Evolutionary conservation across 2,888 invertebrate species (phyloP), one percentile per base, ranked within the genome.

Genomic region (Junonia oenone): DNA sequence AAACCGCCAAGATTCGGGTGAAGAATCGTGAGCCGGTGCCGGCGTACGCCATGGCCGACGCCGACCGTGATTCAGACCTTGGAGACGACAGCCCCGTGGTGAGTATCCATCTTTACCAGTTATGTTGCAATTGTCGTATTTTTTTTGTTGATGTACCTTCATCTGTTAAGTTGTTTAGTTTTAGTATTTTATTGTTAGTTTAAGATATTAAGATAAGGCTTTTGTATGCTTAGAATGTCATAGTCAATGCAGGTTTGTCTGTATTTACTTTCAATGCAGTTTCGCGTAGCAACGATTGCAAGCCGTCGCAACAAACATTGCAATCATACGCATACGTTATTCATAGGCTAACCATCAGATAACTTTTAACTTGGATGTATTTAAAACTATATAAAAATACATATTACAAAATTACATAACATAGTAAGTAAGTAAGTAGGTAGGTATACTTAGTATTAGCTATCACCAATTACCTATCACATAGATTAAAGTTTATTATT

Each of bases 1-100:
- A 81, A 90, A 72, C 85, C 90, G 91, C 90, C 95, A 95, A 95
- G 93, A 95, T 95, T 95, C 94, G 95, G 92, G 94, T 95, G 89
- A 96, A 96, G 94, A 95, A 95, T 84, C 93, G 94, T 91, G 95
- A 95, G 81, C 95, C 95, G 90, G 93, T 95, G 87, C 95, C 95
- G 91, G 94, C 95, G 91, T 95, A 95, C 92, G 94, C 93, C 89
- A 95, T 95, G 95, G 95, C 90, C 81, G 90, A 90, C 85, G 88
- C 87, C 86, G 91, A 91, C 82, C 86, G 93, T 72, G 95, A 95
- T 73, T 94, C 93, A 80, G 94, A 94, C 83, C 86, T 94, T 66
- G 95, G 95, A 66, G 95, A 95, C 78, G 94, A 95, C 65, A 92
- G 93, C 74, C 93, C 93, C 51, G 91, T 94, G 93, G 95, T 95